Percentiles rank a stretch among this genome's conserved stretches.
These are phyloP conservation scores for Petrocephalus zakoni DNA, from an alignment of 2,113 vertebrate species.

Conservation along the genomic window DNA sequence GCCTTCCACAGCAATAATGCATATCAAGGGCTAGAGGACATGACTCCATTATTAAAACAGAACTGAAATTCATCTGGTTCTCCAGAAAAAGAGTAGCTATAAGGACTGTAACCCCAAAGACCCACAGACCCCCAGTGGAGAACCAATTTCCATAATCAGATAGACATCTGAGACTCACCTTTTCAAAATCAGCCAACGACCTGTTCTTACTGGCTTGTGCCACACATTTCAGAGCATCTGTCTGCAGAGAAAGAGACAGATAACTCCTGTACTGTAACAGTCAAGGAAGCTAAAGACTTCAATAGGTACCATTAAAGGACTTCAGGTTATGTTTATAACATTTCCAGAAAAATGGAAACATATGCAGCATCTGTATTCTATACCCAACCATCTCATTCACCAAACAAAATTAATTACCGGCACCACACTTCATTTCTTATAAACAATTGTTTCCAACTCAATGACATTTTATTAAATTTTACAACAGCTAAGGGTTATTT, in stretches of 20 bases:
- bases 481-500: background rate
- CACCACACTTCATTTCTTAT: background rate
- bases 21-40: background rate
- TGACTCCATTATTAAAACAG: background rate
- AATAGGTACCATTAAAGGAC: background rate
- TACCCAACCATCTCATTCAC: background rate
- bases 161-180: constrained; percentile 63
- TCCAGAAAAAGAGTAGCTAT: background rate
- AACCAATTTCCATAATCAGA: background rate
- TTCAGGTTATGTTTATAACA: background rate
- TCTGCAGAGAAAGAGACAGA: constrained; percentile 58
- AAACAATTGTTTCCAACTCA: background rate
- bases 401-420: no score
- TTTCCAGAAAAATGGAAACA: background rate
- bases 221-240: constrained; percentile 92
- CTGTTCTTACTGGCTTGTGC: constrained; percentile 98
- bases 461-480: background rate
- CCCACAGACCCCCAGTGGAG: background rate
- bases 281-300: background rate
- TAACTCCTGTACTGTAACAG: background rate
- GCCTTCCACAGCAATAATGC: background rate
- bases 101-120: background rate
- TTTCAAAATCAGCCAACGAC: constrained; percentile 97
- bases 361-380: background rate
- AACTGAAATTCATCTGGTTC: background rate